phyloP scores from a whole-genome alignment of 2,797 vertebrate species.

The Sparidentex hasta region DNA sequence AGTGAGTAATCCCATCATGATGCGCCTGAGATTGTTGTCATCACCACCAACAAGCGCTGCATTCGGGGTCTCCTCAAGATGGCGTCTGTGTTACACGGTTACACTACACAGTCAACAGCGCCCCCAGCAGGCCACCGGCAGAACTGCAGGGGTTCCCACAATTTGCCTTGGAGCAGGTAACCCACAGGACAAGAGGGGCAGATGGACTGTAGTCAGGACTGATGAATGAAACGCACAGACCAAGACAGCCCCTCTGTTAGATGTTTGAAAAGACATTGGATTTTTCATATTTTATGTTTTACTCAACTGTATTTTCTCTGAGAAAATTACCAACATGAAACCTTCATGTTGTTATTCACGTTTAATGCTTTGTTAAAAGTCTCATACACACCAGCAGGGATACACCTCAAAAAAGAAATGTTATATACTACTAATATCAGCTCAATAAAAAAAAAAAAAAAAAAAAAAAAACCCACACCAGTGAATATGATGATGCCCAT shows the following conservation, averaged over 20 bases:
- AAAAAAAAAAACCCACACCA: background rate
- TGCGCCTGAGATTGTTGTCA: slow-evolving; percentile 78
- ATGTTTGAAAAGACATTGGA: background rate
- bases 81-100: slow-evolving; percentile 68
- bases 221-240: background rate
- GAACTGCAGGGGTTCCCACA: slow-evolving; percentile 51
- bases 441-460: too few species aligned
- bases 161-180: background rate
- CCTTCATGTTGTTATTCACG: too few species aligned
- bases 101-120: slow-evolving; percentile 58
- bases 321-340: background rate
- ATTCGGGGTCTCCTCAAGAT: slow-evolving; percentile 84
- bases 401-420: background rate
- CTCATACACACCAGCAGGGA: background rate
- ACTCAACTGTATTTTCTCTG: background rate
- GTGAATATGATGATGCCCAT: background rate
- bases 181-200: background rate
- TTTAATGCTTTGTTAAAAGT: background rate
- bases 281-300: background rate
- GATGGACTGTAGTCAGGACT: background rate
- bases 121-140: slow-evolving; percentile 37
- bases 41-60: slow-evolving; percentile 61
- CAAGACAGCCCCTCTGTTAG: background rate
- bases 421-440: background rate
- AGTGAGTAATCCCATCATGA: slow-evolving; percentile 76